These are phyloP conservation scores for Trachymyrmex septentrionalis DNA, from an alignment of 1,140 invertebrate species.

Conservation along the genomic window DNA sequence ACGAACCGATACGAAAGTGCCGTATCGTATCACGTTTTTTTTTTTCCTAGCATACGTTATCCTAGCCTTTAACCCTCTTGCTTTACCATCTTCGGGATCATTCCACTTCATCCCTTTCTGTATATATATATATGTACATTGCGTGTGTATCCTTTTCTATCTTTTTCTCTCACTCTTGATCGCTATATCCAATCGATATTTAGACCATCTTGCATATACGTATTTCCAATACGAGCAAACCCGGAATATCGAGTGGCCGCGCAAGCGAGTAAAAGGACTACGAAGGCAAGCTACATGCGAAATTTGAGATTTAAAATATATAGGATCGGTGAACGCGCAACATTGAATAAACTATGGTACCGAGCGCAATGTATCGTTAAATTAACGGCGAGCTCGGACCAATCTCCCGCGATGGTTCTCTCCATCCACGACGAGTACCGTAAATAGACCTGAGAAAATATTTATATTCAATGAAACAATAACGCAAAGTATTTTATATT, in stretches of 20 bases:
- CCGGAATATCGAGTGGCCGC: constrained; percentile 50
- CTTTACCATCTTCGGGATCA: constrained; percentile 24
- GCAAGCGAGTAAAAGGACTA: constrained; percentile 16
- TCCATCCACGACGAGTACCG: too few species aligned
- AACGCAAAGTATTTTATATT: constrained; percentile 3
- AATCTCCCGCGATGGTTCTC: background rate
- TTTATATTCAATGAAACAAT: constrained; percentile 41
- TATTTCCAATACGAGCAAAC: constrained; percentile 38
- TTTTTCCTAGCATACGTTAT: background rate
- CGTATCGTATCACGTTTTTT: constrained; percentile 23
- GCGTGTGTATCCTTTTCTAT: background rate
- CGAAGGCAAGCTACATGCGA: constrained; percentile 19
- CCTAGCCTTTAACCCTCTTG: constrained; percentile 19
- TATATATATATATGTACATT: background rate
- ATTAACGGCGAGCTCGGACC: constrained; percentile 17
- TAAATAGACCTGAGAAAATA: constrained; percentile 42
- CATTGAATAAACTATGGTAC: constrained; percentile 54
- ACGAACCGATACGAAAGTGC: constrained; percentile 44
- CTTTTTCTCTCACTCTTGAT: constrained; percentile 6
- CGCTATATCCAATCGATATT: constrained; percentile 45
- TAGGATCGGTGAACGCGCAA: constrained; percentile 40
- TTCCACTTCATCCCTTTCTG: background rate
- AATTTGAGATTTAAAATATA: constrained; percentile 66
- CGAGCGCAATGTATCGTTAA: constrained; percentile 56
- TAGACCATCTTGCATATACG: constrained; percentile 28